Evolutionary conservation across 2,888 invertebrate genomes (phyloP).

Genomic region (Parascotia fuliginaria): DNA sequence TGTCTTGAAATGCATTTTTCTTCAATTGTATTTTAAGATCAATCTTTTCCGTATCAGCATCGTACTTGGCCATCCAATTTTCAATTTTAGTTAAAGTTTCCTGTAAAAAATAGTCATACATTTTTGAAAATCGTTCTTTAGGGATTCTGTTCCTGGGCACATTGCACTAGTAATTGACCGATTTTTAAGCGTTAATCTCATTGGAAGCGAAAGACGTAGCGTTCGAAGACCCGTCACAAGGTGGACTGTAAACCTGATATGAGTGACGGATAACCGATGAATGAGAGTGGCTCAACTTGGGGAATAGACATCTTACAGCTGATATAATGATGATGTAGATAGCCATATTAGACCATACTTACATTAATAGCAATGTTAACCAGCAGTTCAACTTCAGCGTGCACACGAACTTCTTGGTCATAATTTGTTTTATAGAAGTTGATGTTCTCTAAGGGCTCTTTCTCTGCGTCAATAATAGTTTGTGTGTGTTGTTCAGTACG

Average conservation of each 20-base stretch:
- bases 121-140: neutral
- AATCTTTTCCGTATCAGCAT: constrained; percentile 68
- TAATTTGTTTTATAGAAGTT: constrained; percentile 49
- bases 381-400: neutral
- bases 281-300: no score
- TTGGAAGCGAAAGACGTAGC: no score
- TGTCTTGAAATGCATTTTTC: constrained; percentile 1
- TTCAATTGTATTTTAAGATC: constrained; percentile 73
- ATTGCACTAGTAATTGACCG: no score
- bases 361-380: neutral
- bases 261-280: no score
- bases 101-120: constrained; percentile 44
- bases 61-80: constrained; percentile 75
- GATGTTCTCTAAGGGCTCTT: neutral
- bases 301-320: no score
- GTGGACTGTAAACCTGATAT: no score
- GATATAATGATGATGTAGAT: neutral
- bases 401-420: constrained; percentile 55
- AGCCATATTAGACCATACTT: neutral
- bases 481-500: neutral
- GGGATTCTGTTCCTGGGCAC: no score
- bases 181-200: no score
- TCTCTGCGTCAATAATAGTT: neutral
- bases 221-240: no score
- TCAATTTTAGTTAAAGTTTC: constrained; percentile 71